Conservation (phyloP, 2,113 vertebrate species). For the Otocyon megalotis region DNA sequence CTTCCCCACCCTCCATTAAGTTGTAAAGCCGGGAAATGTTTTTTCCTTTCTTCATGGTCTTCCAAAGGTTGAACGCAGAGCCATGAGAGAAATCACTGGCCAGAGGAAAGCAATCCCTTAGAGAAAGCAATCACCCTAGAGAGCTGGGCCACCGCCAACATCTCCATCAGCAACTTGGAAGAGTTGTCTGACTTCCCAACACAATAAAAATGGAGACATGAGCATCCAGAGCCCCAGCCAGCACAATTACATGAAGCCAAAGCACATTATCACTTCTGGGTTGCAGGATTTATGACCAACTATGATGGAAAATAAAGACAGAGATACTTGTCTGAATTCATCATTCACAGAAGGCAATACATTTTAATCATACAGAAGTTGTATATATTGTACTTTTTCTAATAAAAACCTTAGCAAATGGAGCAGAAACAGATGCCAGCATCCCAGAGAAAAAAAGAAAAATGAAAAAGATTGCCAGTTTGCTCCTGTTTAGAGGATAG, state of each 20-base stretch:
- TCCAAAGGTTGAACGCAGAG: slow-evolving; percentile 44
- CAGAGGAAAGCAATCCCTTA: slow-evolving; percentile 61
- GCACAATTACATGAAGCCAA: slow-evolving; percentile 71
- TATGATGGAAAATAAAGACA: slow-evolving; percentile 80
- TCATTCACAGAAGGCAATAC: slow-evolving; percentile 83
- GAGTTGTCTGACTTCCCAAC: slow-evolving; percentile 68
- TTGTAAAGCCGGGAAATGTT: not conserved
- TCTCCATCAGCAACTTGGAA: slow-evolving; percentile 78
- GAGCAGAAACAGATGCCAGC: slow-evolving; percentile 75
- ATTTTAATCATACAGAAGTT: slow-evolving; percentile 85
- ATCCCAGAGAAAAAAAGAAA: slow-evolving; percentile 38
- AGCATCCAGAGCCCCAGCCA: slow-evolving; percentile 71
- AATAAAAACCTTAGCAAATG: slow-evolving; percentile 81
- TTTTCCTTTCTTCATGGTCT: slow-evolving; percentile 33
- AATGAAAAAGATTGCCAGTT: not conserved
- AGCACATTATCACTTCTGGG: slow-evolving; percentile 80
- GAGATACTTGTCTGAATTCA: slow-evolving; percentile 83
- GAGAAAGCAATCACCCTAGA: slow-evolving; percentile 67
- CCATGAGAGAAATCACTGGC: slow-evolving; percentile 16
- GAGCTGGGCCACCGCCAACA: slow-evolving; percentile 61
- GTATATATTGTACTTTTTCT: slow-evolving; percentile 78
- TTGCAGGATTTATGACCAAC: slow-evolving; percentile 81
- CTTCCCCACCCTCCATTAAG: not conserved
- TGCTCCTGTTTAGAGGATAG: slow-evolving; percentile 58
- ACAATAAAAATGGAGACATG: slow-evolving; percentile 81